Conservation (phyloP, 2,113 vertebrate genomes). For the Aegypius monachus region DNA sequence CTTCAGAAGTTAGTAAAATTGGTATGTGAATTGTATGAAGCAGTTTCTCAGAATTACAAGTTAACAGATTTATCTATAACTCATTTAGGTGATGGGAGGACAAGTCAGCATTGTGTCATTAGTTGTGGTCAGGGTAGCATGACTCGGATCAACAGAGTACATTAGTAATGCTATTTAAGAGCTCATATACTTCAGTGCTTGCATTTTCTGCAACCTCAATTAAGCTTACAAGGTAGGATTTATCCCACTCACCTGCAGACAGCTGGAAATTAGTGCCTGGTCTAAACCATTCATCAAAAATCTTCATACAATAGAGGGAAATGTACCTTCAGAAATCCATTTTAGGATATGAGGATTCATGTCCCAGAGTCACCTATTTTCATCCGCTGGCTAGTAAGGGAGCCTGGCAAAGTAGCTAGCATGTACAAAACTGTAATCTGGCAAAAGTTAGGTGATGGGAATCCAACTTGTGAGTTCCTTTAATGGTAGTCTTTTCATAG, state of each 20-base stretch:
- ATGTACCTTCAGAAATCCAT: background rate
- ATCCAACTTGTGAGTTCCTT: background rate
- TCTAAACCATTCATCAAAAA: background rate
- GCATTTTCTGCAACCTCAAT: background rate
- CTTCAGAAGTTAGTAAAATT: background rate
- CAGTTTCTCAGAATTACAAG: background rate
- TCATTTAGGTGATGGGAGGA: conserved; percentile 15
- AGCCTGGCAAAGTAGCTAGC: background rate
- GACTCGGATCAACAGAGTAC: background rate
- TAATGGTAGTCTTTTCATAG: background rate
- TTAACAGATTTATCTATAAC: background rate
- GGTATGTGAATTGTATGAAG: background rate
- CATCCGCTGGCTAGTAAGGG: background rate
- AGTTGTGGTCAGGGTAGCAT: background rate
- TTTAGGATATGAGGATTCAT: background rate
- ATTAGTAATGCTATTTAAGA: background rate
- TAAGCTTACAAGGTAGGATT: background rate
- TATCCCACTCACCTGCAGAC: background rate
- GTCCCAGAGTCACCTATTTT: background rate
- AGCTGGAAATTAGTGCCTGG: background rate
- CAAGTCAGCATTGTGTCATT: conserved; percentile 15
- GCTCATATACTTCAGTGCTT: background rate
- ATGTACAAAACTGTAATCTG: background rate
- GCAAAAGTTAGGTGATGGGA: background rate
- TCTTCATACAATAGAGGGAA: background rate